Percentiles rank a stretch among this genome's conserved stretches.
phyloP scores from a whole-genome alignment of 1,140 invertebrate genomes.

The Magallana ariakensis region DNA sequence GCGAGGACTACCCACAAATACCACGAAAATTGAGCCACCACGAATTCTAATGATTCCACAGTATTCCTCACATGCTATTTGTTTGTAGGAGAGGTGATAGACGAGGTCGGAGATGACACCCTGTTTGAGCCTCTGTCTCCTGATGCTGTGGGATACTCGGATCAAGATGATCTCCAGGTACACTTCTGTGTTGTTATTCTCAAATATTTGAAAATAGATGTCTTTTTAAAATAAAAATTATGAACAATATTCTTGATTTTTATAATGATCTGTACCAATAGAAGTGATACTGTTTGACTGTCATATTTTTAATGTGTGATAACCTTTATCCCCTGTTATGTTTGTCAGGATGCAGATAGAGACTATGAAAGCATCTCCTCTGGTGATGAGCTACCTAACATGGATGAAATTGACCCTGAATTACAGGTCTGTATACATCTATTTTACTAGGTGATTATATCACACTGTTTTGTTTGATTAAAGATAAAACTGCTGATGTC shows the following conservation, averaged over 20 bases:
- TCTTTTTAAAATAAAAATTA: neutral
- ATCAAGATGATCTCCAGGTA: constrained; percentile 41
- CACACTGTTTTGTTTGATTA: no score
- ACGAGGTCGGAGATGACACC: constrained; percentile 36
- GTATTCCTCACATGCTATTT: neutral
- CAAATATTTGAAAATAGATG: constrained; percentile 79
- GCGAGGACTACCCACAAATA: no score
- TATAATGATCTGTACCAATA: no score
- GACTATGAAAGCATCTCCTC: constrained; percentile 77
- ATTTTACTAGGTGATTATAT: neutral
- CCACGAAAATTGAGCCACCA: no score
- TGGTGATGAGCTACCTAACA: constrained; percentile 74
- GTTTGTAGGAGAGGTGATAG: constrained; percentile 47
- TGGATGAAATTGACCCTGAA: constrained; percentile 62
- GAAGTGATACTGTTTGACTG: no score
- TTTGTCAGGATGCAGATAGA: constrained; percentile 68
- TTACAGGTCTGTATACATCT: constrained; percentile 6
- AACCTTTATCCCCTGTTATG: neutral
- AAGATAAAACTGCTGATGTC: neutral
- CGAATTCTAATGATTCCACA: no score
- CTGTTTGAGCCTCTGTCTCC: constrained; percentile 56
- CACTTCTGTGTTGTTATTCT: neutral
- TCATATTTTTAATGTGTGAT: no score
- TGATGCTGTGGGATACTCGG: constrained; percentile 47
- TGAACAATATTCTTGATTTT: no score